phyloP scores from a whole-genome alignment of 2,113 vertebrate genomes.

The Rutilus rutilus region DNA sequence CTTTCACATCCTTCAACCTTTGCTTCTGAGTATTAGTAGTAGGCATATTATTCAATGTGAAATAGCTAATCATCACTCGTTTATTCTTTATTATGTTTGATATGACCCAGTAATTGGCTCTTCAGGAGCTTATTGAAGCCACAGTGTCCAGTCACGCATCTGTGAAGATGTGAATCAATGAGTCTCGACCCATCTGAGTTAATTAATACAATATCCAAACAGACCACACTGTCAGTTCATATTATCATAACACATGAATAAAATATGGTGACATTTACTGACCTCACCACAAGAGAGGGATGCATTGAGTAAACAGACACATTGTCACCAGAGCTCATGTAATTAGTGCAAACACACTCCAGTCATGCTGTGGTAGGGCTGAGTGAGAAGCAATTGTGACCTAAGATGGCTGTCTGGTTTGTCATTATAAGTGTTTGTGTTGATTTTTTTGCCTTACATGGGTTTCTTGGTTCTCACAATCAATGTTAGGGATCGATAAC shows the following conservation, averaged over 20 bases:
- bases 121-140: neutral
- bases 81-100: conserved; percentile 31
- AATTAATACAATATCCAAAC: conserved; percentile 42
- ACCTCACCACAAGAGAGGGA: conserved; percentile 42
- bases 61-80: neutral
- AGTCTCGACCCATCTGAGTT: conserved; percentile 2
- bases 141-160: neutral
- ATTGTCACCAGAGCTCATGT: conserved; percentile 12
- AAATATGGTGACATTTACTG: conserved; percentile 59
- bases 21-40: neutral
- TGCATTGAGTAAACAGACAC: conserved; percentile 5
- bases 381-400: neutral
- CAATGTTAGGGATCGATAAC: neutral
- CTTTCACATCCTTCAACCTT: neutral
- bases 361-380: neutral
- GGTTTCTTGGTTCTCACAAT: neutral
- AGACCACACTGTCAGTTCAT: conserved; percentile 31
- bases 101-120: conserved; percentile 8
- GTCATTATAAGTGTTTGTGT: neutral
- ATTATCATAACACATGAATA: conserved; percentile 54
- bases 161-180: neutral
- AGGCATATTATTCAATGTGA: neutral
- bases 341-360: neutral
- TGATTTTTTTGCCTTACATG: neutral
- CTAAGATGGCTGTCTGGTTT: neutral